Conservation (phyloP, 2,888 invertebrate genomes). For the Panzeria rudis region DNA sequence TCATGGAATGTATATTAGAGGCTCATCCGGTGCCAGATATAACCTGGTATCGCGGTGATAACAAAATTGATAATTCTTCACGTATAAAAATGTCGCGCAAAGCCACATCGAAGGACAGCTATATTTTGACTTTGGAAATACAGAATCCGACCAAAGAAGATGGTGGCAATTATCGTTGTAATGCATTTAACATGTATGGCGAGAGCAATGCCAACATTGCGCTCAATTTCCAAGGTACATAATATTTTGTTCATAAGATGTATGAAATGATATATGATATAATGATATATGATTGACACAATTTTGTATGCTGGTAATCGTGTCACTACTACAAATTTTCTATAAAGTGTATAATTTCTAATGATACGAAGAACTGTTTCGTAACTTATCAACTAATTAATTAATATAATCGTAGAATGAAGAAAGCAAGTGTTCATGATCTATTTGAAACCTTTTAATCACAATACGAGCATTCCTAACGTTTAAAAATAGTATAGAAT, state of each 20-base stretch:
- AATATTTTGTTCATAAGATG: conserved; percentile 49
- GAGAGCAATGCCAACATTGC: conserved; percentile 99
- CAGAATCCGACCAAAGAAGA: conserved; percentile 97
- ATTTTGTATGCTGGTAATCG: neutral
- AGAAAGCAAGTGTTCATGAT: too few relatives aligned
- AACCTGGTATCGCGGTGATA: conserved; percentile 96
- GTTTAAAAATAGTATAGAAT: too few relatives aligned
- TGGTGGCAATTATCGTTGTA: conserved; percentile 99
- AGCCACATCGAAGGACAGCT: conserved; percentile 94
- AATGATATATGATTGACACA: neutral
- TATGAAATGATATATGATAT: neutral
- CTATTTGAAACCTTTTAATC: too few relatives aligned
- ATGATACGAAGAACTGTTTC: too few relatives aligned
- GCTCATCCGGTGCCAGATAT: conserved; percentile 98
- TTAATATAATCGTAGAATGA: too few relatives aligned
- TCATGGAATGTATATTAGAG: conserved; percentile 98
- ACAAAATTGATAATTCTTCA: conserved; percentile 90
- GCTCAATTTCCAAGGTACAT: conserved; percentile 97
- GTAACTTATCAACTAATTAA: too few relatives aligned
- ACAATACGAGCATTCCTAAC: too few relatives aligned
- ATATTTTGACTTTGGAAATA: conserved; percentile 96
- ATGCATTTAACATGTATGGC: conserved; percentile 98
- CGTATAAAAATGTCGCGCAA: conserved; percentile 96
- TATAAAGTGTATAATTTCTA: too few relatives aligned
- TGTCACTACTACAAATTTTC: too few relatives aligned